Percentiles rank a stretch among this genome's conserved stretches.
These are phyloP conservation scores for Cryptocephalus primarius DNA, from an alignment of 2,888 invertebrate species.

Conservation along the genomic window DNA sequence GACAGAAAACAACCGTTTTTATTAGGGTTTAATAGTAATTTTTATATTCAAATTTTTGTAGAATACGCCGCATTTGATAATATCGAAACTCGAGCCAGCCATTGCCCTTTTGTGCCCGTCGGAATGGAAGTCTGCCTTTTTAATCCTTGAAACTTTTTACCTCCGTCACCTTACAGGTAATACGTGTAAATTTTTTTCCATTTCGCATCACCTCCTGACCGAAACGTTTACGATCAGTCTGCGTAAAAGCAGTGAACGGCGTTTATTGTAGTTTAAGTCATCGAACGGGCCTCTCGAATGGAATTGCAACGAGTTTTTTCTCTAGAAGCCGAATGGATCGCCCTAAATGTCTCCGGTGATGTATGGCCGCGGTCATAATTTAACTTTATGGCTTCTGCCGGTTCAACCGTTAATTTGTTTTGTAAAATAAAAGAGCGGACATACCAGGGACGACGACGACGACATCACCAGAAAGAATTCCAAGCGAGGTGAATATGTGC, in stretches of 20 bases:
- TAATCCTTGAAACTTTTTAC: too few species aligned
- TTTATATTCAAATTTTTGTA: too few species aligned
- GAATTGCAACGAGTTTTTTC: slow-evolving; percentile 24
- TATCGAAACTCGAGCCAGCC: too few species aligned
- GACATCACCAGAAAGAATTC: too few species aligned
- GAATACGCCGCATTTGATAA: too few species aligned
- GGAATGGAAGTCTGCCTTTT: too few species aligned
- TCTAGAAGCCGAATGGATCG: slow-evolving; percentile 16
- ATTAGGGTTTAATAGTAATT: too few species aligned
- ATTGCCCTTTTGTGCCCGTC: too few species aligned
- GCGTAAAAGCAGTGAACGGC: slow-evolving; percentile 26
- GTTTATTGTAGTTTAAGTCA: slow-evolving; percentile 24
- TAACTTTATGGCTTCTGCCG: slow-evolving; percentile 21
- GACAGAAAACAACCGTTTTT: too few species aligned
- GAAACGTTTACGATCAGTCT: slow-evolving; percentile 14
- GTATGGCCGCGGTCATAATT: slow-evolving; percentile 25
- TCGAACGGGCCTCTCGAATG: slow-evolving; percentile 21
- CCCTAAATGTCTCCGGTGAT: slow-evolving; percentile 27
- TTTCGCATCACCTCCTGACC: slow-evolving; percentile 3
- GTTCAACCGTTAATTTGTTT: slow-evolving; percentile 21
- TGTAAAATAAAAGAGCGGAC: slow-evolving; percentile 18
- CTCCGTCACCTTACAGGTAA: too few species aligned
- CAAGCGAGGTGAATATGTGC: too few species aligned
- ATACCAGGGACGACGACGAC: slow-evolving; percentile 4
- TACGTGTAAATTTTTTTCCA: too few species aligned